phyloP scores from a whole-genome alignment of 2,113 vertebrate species.

The Tricholaema leucomelas region DNA sequence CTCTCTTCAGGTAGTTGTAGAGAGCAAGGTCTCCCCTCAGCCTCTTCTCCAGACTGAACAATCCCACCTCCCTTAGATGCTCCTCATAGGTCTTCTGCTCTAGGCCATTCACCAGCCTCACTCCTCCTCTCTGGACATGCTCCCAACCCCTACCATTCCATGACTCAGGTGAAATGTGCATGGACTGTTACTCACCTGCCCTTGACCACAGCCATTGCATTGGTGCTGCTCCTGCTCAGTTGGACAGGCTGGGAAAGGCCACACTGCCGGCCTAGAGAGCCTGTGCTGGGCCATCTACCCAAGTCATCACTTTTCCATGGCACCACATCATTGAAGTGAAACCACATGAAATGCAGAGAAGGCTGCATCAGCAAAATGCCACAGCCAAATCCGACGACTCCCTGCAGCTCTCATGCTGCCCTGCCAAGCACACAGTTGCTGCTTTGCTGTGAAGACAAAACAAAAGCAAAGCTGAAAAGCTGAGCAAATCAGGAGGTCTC shows the following conservation, averaged over 20 bases:
- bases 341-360: fast-evolving
- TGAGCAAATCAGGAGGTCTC: not conserved
- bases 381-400: fast-evolving
- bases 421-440: not conserved
- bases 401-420: not conserved
- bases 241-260: fast-evolving
- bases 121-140: too few species aligned
- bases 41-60: too few species aligned
- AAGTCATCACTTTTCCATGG: not conserved
- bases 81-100: too few species aligned
- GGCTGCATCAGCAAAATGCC: not conserved
- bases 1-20: too few species aligned
- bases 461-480: not conserved
- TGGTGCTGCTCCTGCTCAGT: not conserved
- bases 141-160: too few species aligned
- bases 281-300: not conserved
- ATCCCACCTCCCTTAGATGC: too few species aligned
- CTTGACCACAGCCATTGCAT: fast-evolving
- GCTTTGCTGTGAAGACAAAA: not conserved
- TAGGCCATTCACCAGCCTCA: too few species aligned
- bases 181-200: fast-evolving
- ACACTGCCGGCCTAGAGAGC: fast-evolving
- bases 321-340: fast-evolving
- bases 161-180: fast-evolving
- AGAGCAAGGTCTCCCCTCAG: too few species aligned